Conservation (phyloP, 2,113 vertebrate genomes). For the Pachypanchax playfairii region DNA sequence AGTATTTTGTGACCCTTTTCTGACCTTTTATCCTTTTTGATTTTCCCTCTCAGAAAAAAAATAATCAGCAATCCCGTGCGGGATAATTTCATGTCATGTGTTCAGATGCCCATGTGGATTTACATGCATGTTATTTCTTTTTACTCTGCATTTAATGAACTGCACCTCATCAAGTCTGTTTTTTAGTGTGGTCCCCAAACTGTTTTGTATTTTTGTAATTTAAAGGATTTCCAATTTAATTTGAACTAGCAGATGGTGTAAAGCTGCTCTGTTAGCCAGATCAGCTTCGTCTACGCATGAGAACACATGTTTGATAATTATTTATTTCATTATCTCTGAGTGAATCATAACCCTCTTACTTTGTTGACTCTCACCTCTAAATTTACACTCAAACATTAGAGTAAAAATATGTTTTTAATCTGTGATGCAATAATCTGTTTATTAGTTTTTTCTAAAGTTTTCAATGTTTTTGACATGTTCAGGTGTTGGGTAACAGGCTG, state of each 20-base stretch:
- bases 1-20: neutral
- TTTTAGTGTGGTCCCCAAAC: neutral
- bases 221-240: neutral
- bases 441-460: too few species aligned
- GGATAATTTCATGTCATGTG: neutral
- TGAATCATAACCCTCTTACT: too few species aligned
- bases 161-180: neutral
- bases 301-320: neutral
- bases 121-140: neutral
- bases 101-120: neutral
- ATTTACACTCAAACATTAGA: neutral
- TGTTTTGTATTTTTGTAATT: neutral
- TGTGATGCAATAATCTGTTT: too few species aligned
- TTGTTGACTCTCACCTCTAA: neutral
- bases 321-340: neutral
- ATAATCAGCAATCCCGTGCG: too few species aligned
- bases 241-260: neutral
- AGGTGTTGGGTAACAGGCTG: too few species aligned
- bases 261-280: neutral
- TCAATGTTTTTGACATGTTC: too few species aligned
- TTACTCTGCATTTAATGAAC: constrained; percentile 9
- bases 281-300: neutral
- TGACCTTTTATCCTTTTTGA: too few species aligned
- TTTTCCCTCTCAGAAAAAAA: too few species aligned
- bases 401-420: too few species aligned